phyloP scores from a whole-genome alignment of 2,113 vertebrate species.

The Eupsittula cactorum region DNA sequence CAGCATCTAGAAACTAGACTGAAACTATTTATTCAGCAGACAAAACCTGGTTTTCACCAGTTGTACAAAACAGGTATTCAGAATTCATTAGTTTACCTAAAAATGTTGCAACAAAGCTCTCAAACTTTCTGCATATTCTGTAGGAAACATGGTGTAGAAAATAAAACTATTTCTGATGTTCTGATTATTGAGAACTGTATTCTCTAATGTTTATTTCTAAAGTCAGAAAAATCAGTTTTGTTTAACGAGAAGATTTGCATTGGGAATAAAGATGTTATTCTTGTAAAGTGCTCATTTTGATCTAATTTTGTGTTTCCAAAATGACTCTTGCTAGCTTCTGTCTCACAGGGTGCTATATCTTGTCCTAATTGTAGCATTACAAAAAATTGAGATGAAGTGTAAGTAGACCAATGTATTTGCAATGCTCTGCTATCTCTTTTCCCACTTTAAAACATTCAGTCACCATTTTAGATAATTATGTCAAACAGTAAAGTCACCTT shows the following conservation, averaged over 20 bases:
- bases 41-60: background rate
- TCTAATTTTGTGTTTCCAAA: conserved; percentile 15
- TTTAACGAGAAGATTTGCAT: background rate
- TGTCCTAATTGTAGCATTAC: background rate
- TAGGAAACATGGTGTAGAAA: background rate
- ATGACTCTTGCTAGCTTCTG: background rate
- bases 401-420: background rate
- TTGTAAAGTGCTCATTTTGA: background rate
- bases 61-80: background rate
- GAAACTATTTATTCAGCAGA: background rate
- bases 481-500: background rate
- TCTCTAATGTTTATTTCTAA: background rate
- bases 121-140: background rate
- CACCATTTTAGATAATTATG: background rate
- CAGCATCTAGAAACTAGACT: background rate
- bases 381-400: background rate
- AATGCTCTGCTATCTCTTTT: background rate
- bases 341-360: background rate
- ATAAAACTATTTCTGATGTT: background rate
- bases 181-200: background rate
- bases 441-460: background rate
- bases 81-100: background rate
- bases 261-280: background rate
- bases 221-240: background rate
- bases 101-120: background rate